These are phyloP conservation scores for Brachycybe producta DNA, from an alignment of 2,888 invertebrate species.

Conservation along the genomic window DNA sequence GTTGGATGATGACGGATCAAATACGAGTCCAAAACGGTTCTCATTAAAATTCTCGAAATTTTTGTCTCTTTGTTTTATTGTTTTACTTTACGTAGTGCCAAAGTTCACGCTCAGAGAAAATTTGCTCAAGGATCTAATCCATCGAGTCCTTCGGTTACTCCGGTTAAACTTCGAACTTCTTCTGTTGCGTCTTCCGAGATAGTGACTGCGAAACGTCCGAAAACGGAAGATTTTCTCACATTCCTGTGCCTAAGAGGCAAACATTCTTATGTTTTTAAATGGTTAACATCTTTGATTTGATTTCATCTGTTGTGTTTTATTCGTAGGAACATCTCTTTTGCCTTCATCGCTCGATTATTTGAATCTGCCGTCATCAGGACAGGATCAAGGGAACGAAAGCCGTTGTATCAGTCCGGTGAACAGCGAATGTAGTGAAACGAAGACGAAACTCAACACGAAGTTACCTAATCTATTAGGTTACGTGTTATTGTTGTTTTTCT, in stretches of 20 bases:
- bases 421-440: constrained; percentile 7
- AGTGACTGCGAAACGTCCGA: constrained; percentile 44
- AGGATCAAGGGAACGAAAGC: constrained; percentile 23
- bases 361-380: constrained; percentile 37
- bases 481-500: not conserved
- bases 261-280: constrained; percentile 9
- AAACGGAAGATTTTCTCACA: constrained; percentile 72
- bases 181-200: constrained; percentile 22
- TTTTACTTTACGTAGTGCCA: constrained; percentile 42
- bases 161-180: constrained; percentile 42
- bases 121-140: constrained; percentile 67
- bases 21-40: constrained; percentile 23
- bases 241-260: constrained; percentile 67
- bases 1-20: constrained; percentile 19
- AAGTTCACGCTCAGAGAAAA: constrained; percentile 74
- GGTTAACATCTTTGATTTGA: not conserved
- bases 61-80: constrained; percentile 6
- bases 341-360: constrained; percentile 61
- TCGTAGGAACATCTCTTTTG: constrained; percentile 49
- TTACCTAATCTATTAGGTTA: constrained; percentile 4
- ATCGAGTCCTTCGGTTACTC: constrained; percentile 42
- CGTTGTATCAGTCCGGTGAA: constrained; percentile 21
- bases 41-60: not conserved
- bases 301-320: constrained; percentile 1
- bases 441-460: not conserved